Base-by-base conservation (phyloP, 2,113 vertebrate species). In the Elephas maximus region DNA sequence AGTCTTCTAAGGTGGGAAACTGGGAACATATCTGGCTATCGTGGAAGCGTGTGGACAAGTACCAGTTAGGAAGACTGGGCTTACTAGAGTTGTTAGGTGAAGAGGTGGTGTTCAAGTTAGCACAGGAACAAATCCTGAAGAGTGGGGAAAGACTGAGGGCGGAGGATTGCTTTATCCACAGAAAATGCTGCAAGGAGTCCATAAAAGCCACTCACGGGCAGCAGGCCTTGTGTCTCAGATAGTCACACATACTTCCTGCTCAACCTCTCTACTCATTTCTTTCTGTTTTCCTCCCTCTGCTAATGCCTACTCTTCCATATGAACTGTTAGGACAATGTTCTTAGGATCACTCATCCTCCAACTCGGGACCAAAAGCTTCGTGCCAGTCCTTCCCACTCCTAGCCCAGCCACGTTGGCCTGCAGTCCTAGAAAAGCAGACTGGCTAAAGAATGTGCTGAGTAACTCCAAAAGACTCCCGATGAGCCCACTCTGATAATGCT, bases 401-500 rank as follows among this genome's bases (percentile, higher is more conserved):
- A 69, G 24, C 17, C 78, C 73, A 73, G 84, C 24, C 24, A 12
- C 51, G 18, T 83, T 85, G 78, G 53, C 45, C 20, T 23, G 7
- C 11, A 79, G 69, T 51, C n/a, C 79, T 83, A 37, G 30, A 21
- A 74, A 69, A 73, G 41, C 80, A 67, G 74, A 79, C 74, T 65
- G 20, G 41, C 77, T 76, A 81, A 93, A 93, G 82, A 89, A 91
- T 77, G 77, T 57, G 63, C 60, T 95, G 88, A 93, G 48, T 71
- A 88, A 89, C 37, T 67, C 15, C 30, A 37, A 83, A 45, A 80
- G 67, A 88, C 41, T 96, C 67, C 45, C 74, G 60, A 91, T n/a
- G 37, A 74, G 45, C n/a, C 51, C 37, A 45, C 87, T 62, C n/a
- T 81, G 62, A 95, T 73, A 93, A 76, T 48, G 44, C 10, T 73